Percentiles rank a stretch among this genome's conserved stretches.
These are phyloP conservation scores for Bilobella aurantiaca DNA, from an alignment of 1,140 invertebrate genomes.

Conservation along the genomic window DNA sequence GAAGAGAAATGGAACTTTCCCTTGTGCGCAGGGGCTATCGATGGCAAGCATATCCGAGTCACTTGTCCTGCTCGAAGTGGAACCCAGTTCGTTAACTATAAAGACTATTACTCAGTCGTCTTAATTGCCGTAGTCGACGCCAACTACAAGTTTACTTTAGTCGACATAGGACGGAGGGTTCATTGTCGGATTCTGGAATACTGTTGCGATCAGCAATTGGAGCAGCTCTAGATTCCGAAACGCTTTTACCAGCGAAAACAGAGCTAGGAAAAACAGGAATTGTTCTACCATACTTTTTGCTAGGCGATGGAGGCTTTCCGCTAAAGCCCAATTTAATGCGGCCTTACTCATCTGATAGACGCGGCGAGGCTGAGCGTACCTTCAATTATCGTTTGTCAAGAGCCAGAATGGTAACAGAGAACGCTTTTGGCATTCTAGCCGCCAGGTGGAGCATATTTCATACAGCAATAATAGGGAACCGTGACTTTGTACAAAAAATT, in stretches of 20 bases:
- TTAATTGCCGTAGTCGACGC: conserved; percentile 36
- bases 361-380: neutral
- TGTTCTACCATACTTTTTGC: conserved; percentile 28
- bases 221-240: conserved; percentile 15
- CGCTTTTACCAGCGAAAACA: conserved; percentile 26
- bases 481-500: neutral
- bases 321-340: conserved; percentile 36
- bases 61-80: conserved; percentile 34
- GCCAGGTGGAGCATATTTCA: conserved; percentile 38
- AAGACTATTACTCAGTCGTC: conserved; percentile 37
- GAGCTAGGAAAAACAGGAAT: conserved; percentile 14
- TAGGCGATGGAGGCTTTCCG: conserved; percentile 36
- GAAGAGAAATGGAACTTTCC: conserved; percentile 37
- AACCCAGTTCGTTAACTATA: conserved; percentile 43
- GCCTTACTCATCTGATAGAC: conserved; percentile 38
- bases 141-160: conserved; percentile 34
- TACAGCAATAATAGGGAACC: conserved; percentile 12
- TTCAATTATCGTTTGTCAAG: conserved; percentile 33
- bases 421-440: conserved; percentile 46
- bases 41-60: conserved; percentile 39
- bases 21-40: conserved; percentile 36
- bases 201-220: conserved; percentile 4
- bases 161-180: conserved; percentile 37
- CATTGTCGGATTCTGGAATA: conserved; percentile 22
- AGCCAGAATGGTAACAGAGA: conserved; percentile 43